Percentiles rank a stretch among this genome's conserved stretches.
Evolutionary conservation across 2,797 vertebrate species (phyloP).

Genomic region (Neosilurus mollespiculum): DNA sequence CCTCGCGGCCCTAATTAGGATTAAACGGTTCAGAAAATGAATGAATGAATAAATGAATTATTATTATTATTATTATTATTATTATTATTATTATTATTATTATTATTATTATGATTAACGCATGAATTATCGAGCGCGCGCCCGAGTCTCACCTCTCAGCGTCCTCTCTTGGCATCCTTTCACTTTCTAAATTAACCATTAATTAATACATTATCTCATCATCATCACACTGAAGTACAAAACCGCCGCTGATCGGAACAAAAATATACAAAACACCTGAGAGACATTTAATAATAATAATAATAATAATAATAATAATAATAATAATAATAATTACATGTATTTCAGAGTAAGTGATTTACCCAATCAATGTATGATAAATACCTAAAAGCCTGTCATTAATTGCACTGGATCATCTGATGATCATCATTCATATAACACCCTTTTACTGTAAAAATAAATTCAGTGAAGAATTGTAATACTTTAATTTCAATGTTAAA

Average conservation of each 20-base stretch:
- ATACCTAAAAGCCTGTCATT: background rate
- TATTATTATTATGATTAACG: background rate
- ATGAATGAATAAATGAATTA: too few species aligned
- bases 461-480: too few species aligned
- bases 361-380: background rate
- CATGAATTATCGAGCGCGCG: background rate
- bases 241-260: background rate
- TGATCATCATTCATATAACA: too few species aligned
- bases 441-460: too few species aligned
- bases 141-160: background rate
- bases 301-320: too few species aligned
- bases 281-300: background rate
- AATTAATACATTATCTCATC: background rate
- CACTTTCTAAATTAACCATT: conserved; percentile 5
- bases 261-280: background rate
- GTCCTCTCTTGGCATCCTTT: conserved; percentile 1
- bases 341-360: background rate
- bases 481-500: too few species aligned
- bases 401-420: background rate
- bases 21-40: too few species aligned
- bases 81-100: background rate
- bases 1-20: too few species aligned
- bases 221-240: background rate
- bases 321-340: too few species aligned
- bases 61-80: background rate